Evolutionary conservation across 2,113 vertebrate species (phyloP).

Genomic region (Clarias batrachus): DNA sequence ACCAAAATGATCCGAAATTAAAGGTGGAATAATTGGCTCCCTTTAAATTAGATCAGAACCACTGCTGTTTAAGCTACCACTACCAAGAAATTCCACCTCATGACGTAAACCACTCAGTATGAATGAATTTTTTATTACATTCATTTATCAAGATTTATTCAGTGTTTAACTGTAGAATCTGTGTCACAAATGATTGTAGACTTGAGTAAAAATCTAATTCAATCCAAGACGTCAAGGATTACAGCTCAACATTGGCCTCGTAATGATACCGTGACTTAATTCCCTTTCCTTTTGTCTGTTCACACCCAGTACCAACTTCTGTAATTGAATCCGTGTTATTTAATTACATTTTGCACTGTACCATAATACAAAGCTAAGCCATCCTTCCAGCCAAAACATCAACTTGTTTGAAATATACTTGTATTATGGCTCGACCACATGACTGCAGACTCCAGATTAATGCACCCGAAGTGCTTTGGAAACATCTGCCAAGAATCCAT

Average conservation of each 20-base stretch:
- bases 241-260: neutral
- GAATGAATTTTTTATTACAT: neutral
- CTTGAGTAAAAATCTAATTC: neutral
- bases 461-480: neutral
- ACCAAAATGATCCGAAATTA: too few species aligned
- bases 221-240: neutral
- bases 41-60: neutral
- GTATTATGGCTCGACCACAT: constrained; percentile 8
- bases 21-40: too few species aligned
- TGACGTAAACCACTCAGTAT: neutral
- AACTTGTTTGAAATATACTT: constrained; percentile 2
- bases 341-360: neutral
- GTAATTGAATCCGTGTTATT: neutral
- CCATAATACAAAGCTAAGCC: neutral
- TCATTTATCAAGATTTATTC: neutral
- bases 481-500: constrained; percentile 36
- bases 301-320: neutral
- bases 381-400: constrained; percentile 18
- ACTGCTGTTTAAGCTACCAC: neutral
- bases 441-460: constrained; percentile 8
- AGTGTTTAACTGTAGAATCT: neutral
- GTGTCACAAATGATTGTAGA: neutral
- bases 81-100: neutral
- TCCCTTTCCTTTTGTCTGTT: neutral
- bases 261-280: neutral